Conservation (phyloP, 2,113 vertebrate species). For the Macaca nemestrina region DNA sequence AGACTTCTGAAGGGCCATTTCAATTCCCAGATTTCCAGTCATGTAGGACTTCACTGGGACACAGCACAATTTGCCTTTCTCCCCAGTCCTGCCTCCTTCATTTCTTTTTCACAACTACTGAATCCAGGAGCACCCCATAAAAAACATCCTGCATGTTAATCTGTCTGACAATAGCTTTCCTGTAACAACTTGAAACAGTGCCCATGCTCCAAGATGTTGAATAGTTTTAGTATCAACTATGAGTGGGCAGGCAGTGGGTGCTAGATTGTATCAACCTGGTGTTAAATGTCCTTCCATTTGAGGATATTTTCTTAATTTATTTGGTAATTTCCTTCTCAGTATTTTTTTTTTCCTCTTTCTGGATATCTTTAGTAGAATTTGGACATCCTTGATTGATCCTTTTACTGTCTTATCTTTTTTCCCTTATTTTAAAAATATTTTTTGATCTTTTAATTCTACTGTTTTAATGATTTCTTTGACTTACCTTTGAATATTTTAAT, state of each 20-base stretch:
- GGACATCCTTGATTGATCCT: not conserved
- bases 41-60: not conserved
- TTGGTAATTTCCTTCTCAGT: not conserved
- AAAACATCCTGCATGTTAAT: not conserved
- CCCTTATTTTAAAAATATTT: not conserved
- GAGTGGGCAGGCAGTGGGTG: not conserved
- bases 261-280: not conserved
- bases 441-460: not conserved
- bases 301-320: not conserved
- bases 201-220: not conserved
- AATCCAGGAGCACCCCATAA: not conserved
- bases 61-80: not conserved
- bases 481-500: not conserved
- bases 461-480: not conserved
- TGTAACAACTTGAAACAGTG: not conserved
- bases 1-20: not conserved
- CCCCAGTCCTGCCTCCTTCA: not conserved
- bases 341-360: not conserved
- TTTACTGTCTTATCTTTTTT: not conserved
- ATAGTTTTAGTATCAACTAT: not conserved
- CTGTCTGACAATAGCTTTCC: not conserved
- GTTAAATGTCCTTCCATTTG: not conserved
- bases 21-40: not conserved
- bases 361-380: not conserved
- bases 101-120: not conserved